Conservation (phyloP, 2,113 vertebrate species). For the pig (Sus scrofa) region T2T-Sscrofa CM000824.6:158333001-158333500, state of each 20-base stretch:
- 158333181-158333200: slow-evolving; percentile 38
- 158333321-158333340: neutral
- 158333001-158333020: neutral
- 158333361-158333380: neutral
- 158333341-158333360: neutral
- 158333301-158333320: neutral
- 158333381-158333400: neutral
- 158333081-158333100: neutral
- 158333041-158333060: neutral
- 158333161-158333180: neutral
- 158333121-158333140: slow-evolving; percentile 56
- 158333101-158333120: slow-evolving; percentile 60
- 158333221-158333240: neutral
- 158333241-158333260: slow-evolving; percentile 48
- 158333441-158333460: neutral
- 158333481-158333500: neutral
- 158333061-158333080: slow-evolving; percentile 54
- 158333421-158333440: neutral
- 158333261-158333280: slow-evolving; percentile 9
- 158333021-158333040: neutral
- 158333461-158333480: neutral
- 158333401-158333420: neutral
- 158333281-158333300: slow-evolving; percentile 27
- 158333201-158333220: slow-evolving; percentile 4
- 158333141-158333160: slow-evolving; percentile 31